phyloP scores from a whole-genome alignment of 2,888 invertebrate species.

The Temnothorax rugatulus region DNA sequence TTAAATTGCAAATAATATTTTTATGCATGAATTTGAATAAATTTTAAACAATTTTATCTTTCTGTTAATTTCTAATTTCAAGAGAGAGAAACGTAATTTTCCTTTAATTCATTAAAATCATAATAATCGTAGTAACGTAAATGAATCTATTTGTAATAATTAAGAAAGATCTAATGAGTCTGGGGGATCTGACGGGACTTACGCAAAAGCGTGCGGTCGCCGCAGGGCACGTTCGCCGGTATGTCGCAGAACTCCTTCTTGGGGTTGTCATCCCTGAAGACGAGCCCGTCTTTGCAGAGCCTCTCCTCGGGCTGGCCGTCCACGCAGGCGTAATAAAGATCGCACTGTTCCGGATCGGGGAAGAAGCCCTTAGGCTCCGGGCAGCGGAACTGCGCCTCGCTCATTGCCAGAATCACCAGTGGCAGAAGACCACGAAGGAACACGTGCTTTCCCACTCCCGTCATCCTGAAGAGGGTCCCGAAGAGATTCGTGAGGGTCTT shows the following conservation, averaged over 20 bases:
- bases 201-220: slow-evolving; percentile 92
- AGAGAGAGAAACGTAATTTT: neutral
- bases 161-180: neutral
- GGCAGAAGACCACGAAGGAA: slow-evolving; percentile 46
- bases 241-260: slow-evolving; percentile 92
- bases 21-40: neutral
- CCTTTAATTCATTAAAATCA: neutral
- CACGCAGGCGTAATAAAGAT: slow-evolving; percentile 92
- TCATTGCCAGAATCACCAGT: slow-evolving; percentile 60
- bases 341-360: slow-evolving; percentile 92
- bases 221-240: slow-evolving; percentile 93
- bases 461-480: neutral
- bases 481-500: neutral
- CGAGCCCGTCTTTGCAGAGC: slow-evolving; percentile 93
- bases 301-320: slow-evolving; percentile 89
- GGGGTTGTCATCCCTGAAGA: slow-evolving; percentile 91
- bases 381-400: slow-evolving; percentile 88
- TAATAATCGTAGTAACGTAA: neutral
- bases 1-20: neutral
- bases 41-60: neutral
- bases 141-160: slow-evolving; percentile 4
- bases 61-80: neutral
- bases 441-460: neutral
- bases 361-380: slow-evolving; percentile 92
- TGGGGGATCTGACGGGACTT: slow-evolving; percentile 85